phyloP scores from a whole-genome alignment of 1,140 invertebrate genomes.

The Rhizoglyphus robini region DNA sequence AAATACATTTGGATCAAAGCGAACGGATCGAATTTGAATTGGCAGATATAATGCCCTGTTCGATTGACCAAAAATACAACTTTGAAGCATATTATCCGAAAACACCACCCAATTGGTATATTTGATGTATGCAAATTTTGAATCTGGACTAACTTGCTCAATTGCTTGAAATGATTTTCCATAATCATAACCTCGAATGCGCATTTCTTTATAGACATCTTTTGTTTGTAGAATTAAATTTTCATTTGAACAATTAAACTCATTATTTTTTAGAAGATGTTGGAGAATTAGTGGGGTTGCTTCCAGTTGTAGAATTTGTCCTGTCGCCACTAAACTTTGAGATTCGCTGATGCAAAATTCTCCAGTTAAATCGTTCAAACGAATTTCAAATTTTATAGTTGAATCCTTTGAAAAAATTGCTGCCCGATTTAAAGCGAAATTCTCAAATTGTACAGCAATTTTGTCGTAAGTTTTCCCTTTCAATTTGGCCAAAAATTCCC shows the following conservation, averaged over 20 bases:
- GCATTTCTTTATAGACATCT: slow-evolving; percentile 86
- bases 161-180: slow-evolving; percentile 37
- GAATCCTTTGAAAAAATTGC: slow-evolving; percentile 39
- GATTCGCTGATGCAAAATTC: slow-evolving; percentile 85
- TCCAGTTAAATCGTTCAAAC: slow-evolving; percentile 68
- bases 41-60: slow-evolving; percentile 37
- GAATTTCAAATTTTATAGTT: slow-evolving; percentile 58
- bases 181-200: slow-evolving; percentile 87
- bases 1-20: slow-evolving; percentile 36
- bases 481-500: slow-evolving; percentile 40
- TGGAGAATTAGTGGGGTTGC: slow-evolving; percentile 29
- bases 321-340: slow-evolving; percentile 61
- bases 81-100: slow-evolving; percentile 42
- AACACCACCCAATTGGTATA: slow-evolving; percentile 43
- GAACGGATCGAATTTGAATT: slow-evolving; percentile 38
- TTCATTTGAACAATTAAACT: no score
- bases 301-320: slow-evolving; percentile 53
- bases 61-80: slow-evolving; percentile 35
- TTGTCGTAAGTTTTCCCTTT: slow-evolving; percentile 36
- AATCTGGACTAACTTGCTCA: slow-evolving; percentile 31
- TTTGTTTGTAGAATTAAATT: slow-evolving; percentile 43
- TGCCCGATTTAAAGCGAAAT: slow-evolving; percentile 41
- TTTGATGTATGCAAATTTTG: slow-evolving; percentile 24
- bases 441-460: no score
- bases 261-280: no score